Base-by-base conservation (phyloP, 2,113 vertebrate genomes). In the Mungos mungo region DNA sequence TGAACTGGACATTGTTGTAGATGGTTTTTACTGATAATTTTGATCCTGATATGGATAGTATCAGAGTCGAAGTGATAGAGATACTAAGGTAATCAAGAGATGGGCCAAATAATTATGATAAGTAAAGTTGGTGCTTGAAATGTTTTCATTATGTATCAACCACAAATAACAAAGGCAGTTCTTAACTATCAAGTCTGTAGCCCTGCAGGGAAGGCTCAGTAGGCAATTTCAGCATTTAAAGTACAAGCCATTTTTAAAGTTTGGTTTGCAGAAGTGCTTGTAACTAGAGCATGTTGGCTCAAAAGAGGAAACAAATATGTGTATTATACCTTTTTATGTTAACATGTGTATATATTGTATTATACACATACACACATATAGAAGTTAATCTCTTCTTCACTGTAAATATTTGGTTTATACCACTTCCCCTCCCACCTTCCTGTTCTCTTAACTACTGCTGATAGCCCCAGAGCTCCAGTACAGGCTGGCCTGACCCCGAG, bases 1-100 rank as follows among this genome's bases (percentile, higher is more conserved):
- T 96, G 41, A 95, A 71, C 60, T 89, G 82, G 60, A 29, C 45
- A 12, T 95, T 88, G 31, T 18, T 74, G 0, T 76, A 31, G 65
- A 88, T 18, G 93, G 41, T 27, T 91, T 96, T 96, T 94, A 71
- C 65, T 79, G 23, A 60, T 84, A 47, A 90, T 93, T 84, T 97
- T 95, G 35, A 29, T 84, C n/a, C 23, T 81, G 38, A 88, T 92
- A 6, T 88, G 45, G 85, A n/a, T 82, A 77, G 83, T 79, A 52
- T 54, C 50, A 83, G 35, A n/a, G 33, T 95, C 96, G 45, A 91
- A 80, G 54, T 96, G 63, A 84, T 79, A 60, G 7, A 69, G 77
- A 72, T 86, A 81, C n/a, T 47, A 69, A 95, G 9, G 15, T 91
- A 63, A 74, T 52, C 21, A 45, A 68, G 7, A 77, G 52, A 86